Base-by-base conservation (phyloP, 2,888 invertebrate genomes). In the Euzetes globulus region DNA sequence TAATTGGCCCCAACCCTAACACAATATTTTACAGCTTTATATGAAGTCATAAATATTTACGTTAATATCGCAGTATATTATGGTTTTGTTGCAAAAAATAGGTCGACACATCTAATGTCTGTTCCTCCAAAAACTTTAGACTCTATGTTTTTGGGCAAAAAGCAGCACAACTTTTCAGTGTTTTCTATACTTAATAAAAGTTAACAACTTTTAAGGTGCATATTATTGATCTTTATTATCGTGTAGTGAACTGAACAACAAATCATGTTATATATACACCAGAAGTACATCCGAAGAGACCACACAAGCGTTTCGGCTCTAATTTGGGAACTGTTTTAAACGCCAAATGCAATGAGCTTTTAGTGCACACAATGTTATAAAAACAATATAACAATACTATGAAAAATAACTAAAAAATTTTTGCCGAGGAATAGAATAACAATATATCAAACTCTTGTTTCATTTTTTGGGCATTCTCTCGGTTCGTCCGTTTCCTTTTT, bases 141-240 rank as follows among this genome's bases (percentile, higher is more conserved):
- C 13, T 27, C 33, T 65, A n/a, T n/a, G n/a, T 33, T 65, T 65
- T 27, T 63, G 9, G 15, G 15, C 19, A n/a, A 65, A 65, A 65
- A 65, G 22, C n/a, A 65, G 19, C n/a, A 37, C 37, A 65, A 19
- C 17, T 25, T 65, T 27, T 58, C 41, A 9, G 58, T 25, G 3
- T 58, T 58, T 13, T 27, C 13, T 65, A 33, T 13, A n/a, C 33
- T 65, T 65, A 33, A 65, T 65, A 33, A 65, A 19, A 65, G n/a
- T 65, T 65, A 65, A 65, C 63, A 37, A 65, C 37, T 60, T 60
- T 60, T 60, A 27, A 70, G 70, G 70, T 70, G 70, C 27, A 70
- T 70, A 70, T 70, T 70, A 70, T 41, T 70, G 70, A 70, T 70
- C 70, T 70, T 68, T 70, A 70, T 70, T 47, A 70, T 45, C 37